Evolutionary conservation across 1,140 invertebrate genomes (phyloP).

Genomic region (Drosophila orena): DNA sequence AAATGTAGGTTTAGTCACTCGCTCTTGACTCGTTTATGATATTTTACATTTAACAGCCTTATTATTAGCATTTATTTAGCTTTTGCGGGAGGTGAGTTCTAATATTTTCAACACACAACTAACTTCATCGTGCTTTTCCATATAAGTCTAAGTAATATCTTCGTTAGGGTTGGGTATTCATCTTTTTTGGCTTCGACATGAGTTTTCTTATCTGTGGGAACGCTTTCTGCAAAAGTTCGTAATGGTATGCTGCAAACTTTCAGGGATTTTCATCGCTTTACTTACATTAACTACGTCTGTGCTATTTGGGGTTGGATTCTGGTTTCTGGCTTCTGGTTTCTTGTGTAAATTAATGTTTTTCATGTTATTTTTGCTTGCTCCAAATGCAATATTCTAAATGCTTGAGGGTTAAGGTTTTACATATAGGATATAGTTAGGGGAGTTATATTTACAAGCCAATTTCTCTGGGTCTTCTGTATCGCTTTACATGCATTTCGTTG

Average conservation of each 20-base stretch:
- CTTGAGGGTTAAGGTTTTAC: constrained; percentile 50
- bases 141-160: constrained; percentile 29
- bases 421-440: constrained; percentile 34
- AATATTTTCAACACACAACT: constrained; percentile 41
- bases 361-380: constrained; percentile 38
- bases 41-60: constrained; percentile 85
- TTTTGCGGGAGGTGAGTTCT: constrained; percentile 52
- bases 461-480: constrained; percentile 23
- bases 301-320: constrained; percentile 34
- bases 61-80: constrained; percentile 81
- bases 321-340: constrained; percentile 5
- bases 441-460: constrained; percentile 78
- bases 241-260: constrained; percentile 53
- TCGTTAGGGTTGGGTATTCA: constrained; percentile 63
- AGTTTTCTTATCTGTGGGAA: constrained; percentile 37
- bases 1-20: constrained; percentile 53
- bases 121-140: constrained; percentile 44
- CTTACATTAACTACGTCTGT: constrained; percentile 56
- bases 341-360: constrained; percentile 12
- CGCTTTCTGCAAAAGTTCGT: constrained; percentile 30
- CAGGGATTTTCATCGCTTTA: constrained; percentile 14
- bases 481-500: constrained; percentile 64
- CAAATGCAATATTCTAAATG: constrained; percentile 58
- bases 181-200: constrained; percentile 48
- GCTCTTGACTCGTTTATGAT: constrained; percentile 73